Evolutionary conservation across 2,888 invertebrate species (phyloP), one percentile per base, ranked within the genome.

Genomic region (Hoplodrina blanda): DNA sequence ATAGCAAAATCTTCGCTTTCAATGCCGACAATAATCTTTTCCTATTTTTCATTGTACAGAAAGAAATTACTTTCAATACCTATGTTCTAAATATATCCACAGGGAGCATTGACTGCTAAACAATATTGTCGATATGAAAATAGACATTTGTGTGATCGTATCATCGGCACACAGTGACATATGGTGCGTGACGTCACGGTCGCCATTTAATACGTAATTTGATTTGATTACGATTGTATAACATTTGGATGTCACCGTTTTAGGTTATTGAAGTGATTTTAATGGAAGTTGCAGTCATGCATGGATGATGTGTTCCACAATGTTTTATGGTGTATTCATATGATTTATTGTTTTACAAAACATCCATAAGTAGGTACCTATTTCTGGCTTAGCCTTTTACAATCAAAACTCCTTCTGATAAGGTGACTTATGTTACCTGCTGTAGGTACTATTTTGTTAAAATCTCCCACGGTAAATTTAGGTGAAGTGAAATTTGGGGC

Each of bases 161-260:
- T 79, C 73, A 61, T 69, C 70, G 10, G 68, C 69, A 83, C 76
- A 80, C 67, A 82, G 65, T 56, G 41, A 13, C 83, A 83, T 83
- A 84, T 84, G 83, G 75, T 30, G 80, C 49, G 69, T 80, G 74
- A 75, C 80, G 78, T 80, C 76, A 83, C 78, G 72, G 70, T 46
- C 50, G 50, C 49, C 62, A 69, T 82, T 84, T 78, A 76, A 82
- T 84, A 83, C 71, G 72, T 82, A 64, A 72, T 81, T 73, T 80
- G 65, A 83, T 83, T 83, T 83, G 82, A 83, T 84, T 80, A 74
- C 74, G 37, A 69, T 76, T 78, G 62, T 61, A 41, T 81, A 64
- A 62, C 57, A 49, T 68, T 44, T 56, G 54, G 65, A 82, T 75
- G 69, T 63, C 44, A 71, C 61, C 33, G 49, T 74, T 64, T 69